phyloP scores from a whole-genome alignment of 2,113 vertebrate genomes.

The Dicerorhinus sumatrensis region DNA sequence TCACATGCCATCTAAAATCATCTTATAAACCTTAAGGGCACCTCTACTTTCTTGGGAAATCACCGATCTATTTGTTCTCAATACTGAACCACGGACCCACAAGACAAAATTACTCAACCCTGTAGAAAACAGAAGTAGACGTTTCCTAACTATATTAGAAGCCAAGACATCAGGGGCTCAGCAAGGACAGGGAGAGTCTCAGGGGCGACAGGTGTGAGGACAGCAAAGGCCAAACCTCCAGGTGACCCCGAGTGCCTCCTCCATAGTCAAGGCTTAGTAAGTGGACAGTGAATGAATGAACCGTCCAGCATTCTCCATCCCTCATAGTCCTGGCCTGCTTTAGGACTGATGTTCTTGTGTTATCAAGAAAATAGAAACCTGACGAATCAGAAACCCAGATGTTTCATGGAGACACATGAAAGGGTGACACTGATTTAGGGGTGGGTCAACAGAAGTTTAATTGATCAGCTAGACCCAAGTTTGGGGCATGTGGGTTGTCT shows the following conservation, averaged over 20 bases:
- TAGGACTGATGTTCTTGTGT: background rate
- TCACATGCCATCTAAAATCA: background rate
- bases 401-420: background rate
- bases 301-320: too few relatives aligned
- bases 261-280: background rate
- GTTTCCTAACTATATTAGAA: background rate
- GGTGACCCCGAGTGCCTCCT: too few relatives aligned
- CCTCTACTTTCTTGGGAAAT: background rate
- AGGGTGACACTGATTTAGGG: background rate
- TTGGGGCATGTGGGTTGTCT: accelerated
- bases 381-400: background rate
- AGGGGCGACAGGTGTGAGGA: background rate
- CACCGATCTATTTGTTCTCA: background rate
- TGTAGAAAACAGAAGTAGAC: background rate
- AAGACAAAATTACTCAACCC: background rate
- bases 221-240: background rate
- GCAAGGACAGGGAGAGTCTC: background rate
- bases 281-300: accelerated
- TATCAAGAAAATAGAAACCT: background rate
- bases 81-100: background rate
- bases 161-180: background rate
- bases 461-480: too few relatives aligned
- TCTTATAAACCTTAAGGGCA: background rate
- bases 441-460: background rate
- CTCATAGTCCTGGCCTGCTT: background rate